A percentile compares a stretch with the other conserved stretches of the same genome.
phyloP scores from a whole-genome alignment of 2,888 invertebrate genomes.

The Creontiades dilutus region DNA sequence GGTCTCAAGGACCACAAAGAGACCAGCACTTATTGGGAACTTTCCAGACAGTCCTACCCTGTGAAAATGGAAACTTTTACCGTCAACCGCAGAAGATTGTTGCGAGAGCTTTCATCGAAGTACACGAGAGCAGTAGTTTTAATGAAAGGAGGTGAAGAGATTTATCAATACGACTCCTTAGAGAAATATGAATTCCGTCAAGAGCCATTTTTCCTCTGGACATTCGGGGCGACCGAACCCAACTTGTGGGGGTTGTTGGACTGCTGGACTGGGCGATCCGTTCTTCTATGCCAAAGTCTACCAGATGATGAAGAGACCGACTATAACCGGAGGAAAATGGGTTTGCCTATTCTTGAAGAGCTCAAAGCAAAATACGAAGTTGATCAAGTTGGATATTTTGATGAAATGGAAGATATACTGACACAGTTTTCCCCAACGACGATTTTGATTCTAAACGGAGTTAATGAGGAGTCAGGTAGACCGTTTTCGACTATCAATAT shows the following conservation, averaged over 20 bases:
- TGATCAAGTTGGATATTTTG: conserved; percentile 46
- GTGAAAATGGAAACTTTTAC: conserved; percentile 70
- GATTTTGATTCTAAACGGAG: conserved; percentile 40
- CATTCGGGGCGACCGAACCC: conserved; percentile 95
- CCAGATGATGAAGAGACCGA: neutral
- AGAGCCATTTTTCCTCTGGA: conserved; percentile 98
- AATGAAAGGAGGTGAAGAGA: conserved; percentile 66
- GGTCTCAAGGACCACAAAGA: conserved; percentile 44
- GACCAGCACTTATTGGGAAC: conserved; percentile 38
- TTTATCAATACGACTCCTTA: conserved; percentile 46
- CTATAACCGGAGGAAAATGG: conserved; percentile 20
- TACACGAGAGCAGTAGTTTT: conserved; percentile 51
- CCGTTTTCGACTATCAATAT: neutral
- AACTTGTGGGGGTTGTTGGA: conserved; percentile 66
- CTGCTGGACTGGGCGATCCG: conserved; percentile 48
- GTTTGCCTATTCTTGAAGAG: conserved; percentile 8
- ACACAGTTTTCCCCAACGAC: conserved; percentile 10
- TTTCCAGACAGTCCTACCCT: conserved; percentile 35
- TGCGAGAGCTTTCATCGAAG: conserved; percentile 34
- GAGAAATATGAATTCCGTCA: conserved; percentile 78
- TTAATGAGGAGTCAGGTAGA: conserved; percentile 55
- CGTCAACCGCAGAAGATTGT: conserved; percentile 53
- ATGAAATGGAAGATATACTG: conserved; percentile 49
- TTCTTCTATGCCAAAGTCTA: neutral
- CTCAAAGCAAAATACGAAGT: conserved; percentile 61